Evolutionary conservation across 1,140 invertebrate genomes (phyloP).

Genomic region (Drosophila fuyamai): DNA sequence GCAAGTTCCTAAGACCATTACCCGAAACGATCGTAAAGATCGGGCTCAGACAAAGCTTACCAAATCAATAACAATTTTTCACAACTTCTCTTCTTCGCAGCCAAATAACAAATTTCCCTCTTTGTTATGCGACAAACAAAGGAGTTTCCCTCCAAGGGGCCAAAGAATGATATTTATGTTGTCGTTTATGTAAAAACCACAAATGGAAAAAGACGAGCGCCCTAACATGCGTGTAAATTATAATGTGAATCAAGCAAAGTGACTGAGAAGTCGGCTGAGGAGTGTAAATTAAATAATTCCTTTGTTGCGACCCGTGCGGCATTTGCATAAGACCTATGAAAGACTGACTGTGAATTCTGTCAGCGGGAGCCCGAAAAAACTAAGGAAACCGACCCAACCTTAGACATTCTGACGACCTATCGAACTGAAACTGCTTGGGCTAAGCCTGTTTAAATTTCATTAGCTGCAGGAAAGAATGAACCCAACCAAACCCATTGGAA

Average conservation of each 20-base stretch:
- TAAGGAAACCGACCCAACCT: slow-evolving; percentile 6
- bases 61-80: slow-evolving; percentile 78
- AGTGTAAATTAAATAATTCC: slow-evolving; percentile 80
- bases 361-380: slow-evolving; percentile 48
- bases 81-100: slow-evolving; percentile 60
- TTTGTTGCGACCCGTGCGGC: slow-evolving; percentile 52
- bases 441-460: slow-evolving; percentile 63
- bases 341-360: slow-evolving; percentile 32
- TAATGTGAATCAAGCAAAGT: slow-evolving; percentile 70
- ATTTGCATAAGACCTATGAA: slow-evolving; percentile 71
- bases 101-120: slow-evolving; percentile 40
- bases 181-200: slow-evolving; percentile 70
- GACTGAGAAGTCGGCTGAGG: slow-evolving; percentile 33
- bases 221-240: slow-evolving; percentile 75
- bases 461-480: slow-evolving; percentile 31
- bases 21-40: slow-evolving; percentile 46
- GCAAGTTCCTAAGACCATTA: slow-evolving; percentile 21
- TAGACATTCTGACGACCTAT: slow-evolving; percentile 66
- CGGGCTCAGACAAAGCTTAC: slow-evolving; percentile 23
- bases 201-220: slow-evolving; percentile 46
- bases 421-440: slow-evolving; percentile 40
- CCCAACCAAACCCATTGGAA: slow-evolving; percentile 31
- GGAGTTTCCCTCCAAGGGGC: slow-evolving; percentile 35
- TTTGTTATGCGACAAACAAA: slow-evolving; percentile 59
- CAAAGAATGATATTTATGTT: slow-evolving; percentile 72